These are phyloP conservation scores for Stichopus chloronotus DNA, from an alignment of 35 echinoderm and acorn worm genomes.

Conservation along the genomic window DNA sequence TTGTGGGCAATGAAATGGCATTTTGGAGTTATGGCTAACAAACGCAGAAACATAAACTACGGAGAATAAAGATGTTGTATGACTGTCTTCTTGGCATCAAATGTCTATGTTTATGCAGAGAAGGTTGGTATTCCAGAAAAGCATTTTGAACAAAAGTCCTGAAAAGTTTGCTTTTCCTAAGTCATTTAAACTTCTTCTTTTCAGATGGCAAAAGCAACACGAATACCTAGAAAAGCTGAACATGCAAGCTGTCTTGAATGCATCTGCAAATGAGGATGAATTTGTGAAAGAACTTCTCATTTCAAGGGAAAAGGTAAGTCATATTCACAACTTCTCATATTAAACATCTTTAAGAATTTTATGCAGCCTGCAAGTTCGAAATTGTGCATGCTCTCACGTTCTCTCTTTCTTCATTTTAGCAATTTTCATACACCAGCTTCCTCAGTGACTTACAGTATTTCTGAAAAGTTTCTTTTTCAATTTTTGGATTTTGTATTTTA, in stretches of 20 bases:
- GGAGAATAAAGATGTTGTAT: too few relatives aligned
- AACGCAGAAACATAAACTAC: too few relatives aligned
- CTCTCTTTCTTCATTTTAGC: not conserved
- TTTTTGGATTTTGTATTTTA: too few relatives aligned
- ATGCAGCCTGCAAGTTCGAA: not conserved
- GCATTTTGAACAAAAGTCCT: too few relatives aligned
- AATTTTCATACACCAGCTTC: not conserved
- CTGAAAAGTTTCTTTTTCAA: not conserved
- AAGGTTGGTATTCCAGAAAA: too few relatives aligned
- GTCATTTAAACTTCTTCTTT: not conserved
- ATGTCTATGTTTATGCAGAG: too few relatives aligned
- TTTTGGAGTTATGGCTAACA: too few relatives aligned
- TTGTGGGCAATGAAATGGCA: too few relatives aligned
- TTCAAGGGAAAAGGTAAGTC: constrained; percentile 82
- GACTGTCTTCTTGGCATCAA: too few relatives aligned
- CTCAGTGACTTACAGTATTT: not conserved
- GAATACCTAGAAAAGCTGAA: constrained; percentile 96
- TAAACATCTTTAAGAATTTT: not conserved
- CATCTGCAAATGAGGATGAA: constrained; percentile 96
- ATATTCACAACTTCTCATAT: not conserved
- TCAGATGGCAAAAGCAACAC: constrained; percentile 98
- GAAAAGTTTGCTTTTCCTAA: too few relatives aligned
- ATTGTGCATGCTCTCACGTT: not conserved
- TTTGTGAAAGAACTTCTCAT: constrained; percentile 95
- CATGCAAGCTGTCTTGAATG: constrained; percentile 94